phyloP scores from a whole-genome alignment of 2,797 vertebrate species.

The Lithobates sylvaticus region DNA sequence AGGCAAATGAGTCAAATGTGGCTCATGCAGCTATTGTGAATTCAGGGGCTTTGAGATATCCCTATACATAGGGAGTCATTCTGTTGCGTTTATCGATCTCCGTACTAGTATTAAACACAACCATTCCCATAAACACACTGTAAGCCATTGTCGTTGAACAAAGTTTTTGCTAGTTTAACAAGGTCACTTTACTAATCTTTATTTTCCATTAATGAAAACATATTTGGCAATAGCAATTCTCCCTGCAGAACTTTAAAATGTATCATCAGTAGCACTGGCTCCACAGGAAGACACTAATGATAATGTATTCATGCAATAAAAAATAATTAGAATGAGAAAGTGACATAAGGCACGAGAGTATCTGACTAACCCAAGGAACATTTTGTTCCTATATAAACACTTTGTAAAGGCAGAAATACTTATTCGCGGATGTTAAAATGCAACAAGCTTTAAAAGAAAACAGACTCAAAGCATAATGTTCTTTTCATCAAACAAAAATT shows the following conservation, averaged over 20 bases:
- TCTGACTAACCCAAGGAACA: conserved; percentile 31
- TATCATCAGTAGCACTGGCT: background rate
- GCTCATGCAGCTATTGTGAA: background rate
- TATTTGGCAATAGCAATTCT: background rate
- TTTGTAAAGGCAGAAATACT: background rate
- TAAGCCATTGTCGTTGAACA: background rate
- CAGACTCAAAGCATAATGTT: conserved; percentile 16
- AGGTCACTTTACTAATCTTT: background rate
- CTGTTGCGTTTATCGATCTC: background rate
- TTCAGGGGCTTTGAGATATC: background rate
- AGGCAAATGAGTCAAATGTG: background rate
- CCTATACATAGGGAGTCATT: background rate
- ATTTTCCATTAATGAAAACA: background rate
- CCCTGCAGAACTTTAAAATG: background rate
- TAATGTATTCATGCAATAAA: conserved; percentile 23
- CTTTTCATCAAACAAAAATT: conserved; percentile 7
- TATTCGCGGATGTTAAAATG: background rate
- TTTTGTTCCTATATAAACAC: conserved; percentile 47
- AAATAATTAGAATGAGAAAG: conserved; percentile 34
- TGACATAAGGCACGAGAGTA: background rate
- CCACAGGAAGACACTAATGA: background rate
- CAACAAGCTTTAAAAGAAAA: background rate
- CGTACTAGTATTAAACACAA: too few species aligned
- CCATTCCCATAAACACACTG: background rate
- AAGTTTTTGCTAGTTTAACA: background rate